Evolutionary conservation across 2,797 vertebrate genomes (phyloP).

Genomic region (Myioborus melanocephalus): DNA sequence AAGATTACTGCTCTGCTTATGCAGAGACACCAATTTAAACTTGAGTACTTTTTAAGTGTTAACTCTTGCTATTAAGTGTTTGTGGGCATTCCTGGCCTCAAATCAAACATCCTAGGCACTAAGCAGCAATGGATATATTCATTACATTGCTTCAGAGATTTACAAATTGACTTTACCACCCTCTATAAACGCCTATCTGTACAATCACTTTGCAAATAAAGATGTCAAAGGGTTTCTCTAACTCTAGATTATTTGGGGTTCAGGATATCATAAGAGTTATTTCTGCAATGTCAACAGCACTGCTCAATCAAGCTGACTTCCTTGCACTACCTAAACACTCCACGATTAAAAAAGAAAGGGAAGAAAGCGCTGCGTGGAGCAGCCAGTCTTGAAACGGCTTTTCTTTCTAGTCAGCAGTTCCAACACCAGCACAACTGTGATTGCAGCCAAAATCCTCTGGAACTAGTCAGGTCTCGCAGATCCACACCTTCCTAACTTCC

Average conservation of each 20-base stretch:
- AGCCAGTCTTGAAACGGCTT: not conserved
- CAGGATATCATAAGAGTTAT: not conserved
- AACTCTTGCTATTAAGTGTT: constrained; percentile 8
- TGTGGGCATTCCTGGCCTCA: constrained; percentile 34
- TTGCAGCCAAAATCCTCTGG: not conserved
- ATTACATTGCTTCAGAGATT: not conserved
- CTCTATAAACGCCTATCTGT: not conserved
- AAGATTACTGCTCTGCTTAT: constrained; percentile 8
- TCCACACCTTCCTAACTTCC: not conserved
- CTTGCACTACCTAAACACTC: not conserved
- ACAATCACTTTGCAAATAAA: not conserved
- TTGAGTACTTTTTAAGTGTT: constrained; percentile 23
- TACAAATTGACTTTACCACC: not conserved
- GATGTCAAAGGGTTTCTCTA: not conserved
- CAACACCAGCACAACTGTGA: not conserved
- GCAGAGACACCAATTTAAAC: not conserved
- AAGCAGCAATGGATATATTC: not conserved
- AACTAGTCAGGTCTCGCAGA: not conserved
- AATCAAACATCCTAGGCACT: constrained; percentile 12
- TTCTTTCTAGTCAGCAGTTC: not conserved
- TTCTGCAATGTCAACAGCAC: not conserved
- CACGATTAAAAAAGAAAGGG: not conserved
- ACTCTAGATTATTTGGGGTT: not conserved
- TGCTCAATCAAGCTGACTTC: not conserved
- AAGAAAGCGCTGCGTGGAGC: not conserved